Conservation (phyloP, 2,888 invertebrate genomes). For the Spicauda simplicius region DNA sequence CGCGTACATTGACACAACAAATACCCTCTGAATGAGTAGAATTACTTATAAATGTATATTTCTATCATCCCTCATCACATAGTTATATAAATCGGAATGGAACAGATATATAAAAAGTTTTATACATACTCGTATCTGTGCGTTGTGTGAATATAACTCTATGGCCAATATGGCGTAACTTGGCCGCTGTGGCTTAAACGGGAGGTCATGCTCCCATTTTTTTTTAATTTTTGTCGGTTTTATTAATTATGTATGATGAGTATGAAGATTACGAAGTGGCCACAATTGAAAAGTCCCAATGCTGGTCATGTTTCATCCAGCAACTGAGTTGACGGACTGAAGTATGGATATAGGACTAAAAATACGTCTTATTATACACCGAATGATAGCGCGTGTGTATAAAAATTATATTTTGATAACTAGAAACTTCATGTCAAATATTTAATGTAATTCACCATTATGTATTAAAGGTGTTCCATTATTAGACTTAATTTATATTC, state of each 20-base stretch:
- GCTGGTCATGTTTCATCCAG: no score
- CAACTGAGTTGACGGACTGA: no score
- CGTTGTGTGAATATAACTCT: slow-evolving; percentile 14
- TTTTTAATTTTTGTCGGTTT: slow-evolving; percentile 7
- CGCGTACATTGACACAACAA: neutral
- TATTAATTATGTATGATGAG: neutral
- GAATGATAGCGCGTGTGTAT: no score
- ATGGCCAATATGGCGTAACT: neutral
- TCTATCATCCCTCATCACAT: neutral
- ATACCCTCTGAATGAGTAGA: neutral
- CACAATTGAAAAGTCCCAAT: no score
- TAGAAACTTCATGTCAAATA: no score
- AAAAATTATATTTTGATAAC: no score
- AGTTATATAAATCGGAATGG: neutral
- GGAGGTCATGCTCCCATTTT: slow-evolving; percentile 11
- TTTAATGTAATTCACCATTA: no score
- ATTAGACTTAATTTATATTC: no score
- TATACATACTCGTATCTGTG: neutral
- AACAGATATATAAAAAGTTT: neutral
- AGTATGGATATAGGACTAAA: no score
- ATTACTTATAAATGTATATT: neutral
- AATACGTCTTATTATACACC: no score
- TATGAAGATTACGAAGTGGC: neutral
- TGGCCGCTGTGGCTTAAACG: slow-evolving; percentile 3
- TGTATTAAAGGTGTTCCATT: no score